Conservation (phyloP, 2,888 invertebrate species). For the Epirrhoe alternata region DNA sequence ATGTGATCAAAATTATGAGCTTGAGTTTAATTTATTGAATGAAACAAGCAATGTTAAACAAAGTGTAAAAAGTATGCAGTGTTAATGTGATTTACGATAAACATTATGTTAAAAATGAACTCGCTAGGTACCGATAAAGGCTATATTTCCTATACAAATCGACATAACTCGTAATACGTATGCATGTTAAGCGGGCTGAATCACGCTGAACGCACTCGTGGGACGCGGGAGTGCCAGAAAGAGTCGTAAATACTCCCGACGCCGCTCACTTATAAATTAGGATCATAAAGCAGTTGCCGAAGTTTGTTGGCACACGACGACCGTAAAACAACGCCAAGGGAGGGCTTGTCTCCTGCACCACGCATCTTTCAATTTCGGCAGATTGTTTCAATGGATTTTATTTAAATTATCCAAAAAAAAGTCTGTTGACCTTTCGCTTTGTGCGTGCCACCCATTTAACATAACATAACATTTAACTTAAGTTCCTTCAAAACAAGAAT, state of each 20-base stretch:
- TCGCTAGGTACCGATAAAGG: neutral
- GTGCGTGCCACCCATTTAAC: too few species aligned
- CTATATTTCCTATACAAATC: constrained; percentile 4
- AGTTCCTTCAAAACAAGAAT: too few species aligned
- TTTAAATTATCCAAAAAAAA: neutral
- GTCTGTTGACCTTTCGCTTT: neutral
- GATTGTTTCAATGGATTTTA: constrained; percentile 51
- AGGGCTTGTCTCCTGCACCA: constrained; percentile 64
- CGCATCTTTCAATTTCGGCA: constrained; percentile 72
- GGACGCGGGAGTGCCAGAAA: constrained; percentile 79
- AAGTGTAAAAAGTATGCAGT: too few species aligned
- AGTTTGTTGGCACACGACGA: constrained; percentile 82
- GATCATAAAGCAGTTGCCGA: constrained; percentile 84
- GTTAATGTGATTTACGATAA: too few species aligned
- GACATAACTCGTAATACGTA: constrained; percentile 25
- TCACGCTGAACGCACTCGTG: constrained; percentile 72
- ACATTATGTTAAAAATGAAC: neutral
- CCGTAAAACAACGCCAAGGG: constrained; percentile 80
- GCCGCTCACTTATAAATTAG: constrained; percentile 85
- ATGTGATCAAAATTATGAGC: too few species aligned
- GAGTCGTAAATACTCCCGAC: constrained; percentile 80
- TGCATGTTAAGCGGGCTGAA: constrained; percentile 40
- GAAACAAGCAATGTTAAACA: too few species aligned
- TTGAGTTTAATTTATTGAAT: too few species aligned
- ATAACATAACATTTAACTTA: too few species aligned